Conservation (phyloP, 1,140 invertebrate species). For the Aphelinus certus region DNA sequence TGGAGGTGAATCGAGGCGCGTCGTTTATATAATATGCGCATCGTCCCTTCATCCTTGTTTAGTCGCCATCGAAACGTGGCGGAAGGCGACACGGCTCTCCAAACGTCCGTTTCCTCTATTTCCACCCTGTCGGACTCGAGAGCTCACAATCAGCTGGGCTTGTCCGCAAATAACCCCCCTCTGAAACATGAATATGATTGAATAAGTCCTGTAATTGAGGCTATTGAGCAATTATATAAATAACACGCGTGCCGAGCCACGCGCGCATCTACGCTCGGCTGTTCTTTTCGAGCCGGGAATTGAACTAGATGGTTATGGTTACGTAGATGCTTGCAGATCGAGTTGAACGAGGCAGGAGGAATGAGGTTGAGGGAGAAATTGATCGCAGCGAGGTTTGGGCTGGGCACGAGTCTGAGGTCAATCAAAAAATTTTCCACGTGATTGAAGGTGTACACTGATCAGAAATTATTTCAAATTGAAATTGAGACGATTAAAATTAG, state of each 20-base stretch:
- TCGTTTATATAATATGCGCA: conserved; percentile 9
- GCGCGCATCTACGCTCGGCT: conserved; percentile 46
- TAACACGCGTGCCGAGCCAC: conserved; percentile 52
- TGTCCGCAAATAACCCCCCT: conserved; percentile 63
- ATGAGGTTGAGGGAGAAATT: conserved; percentile 44
- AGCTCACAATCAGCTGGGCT: conserved; percentile 65
- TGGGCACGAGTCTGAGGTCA: neutral
- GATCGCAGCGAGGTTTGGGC: conserved; percentile 24
- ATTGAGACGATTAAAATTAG: no score
- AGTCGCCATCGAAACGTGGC: conserved; percentile 22
- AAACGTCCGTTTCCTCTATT: neutral
- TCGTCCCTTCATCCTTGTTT: no score
- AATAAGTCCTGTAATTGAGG: conserved; percentile 65
- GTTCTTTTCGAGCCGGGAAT: conserved; percentile 54
- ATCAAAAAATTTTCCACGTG: neutral
- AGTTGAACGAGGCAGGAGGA: conserved; percentile 44
- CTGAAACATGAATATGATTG: conserved; percentile 63
- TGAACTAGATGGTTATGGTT: no score
- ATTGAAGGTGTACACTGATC: neutral
- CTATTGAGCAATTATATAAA: conserved; percentile 67
- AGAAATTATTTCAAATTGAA: no score
- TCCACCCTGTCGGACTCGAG: neutral
- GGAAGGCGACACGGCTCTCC: neutral
- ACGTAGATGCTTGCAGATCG: no score
- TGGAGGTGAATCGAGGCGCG: conserved; percentile 2